Evolutionary conservation across 2,113 vertebrate genomes (phyloP).

Genomic region (Corapipo altera): DNA sequence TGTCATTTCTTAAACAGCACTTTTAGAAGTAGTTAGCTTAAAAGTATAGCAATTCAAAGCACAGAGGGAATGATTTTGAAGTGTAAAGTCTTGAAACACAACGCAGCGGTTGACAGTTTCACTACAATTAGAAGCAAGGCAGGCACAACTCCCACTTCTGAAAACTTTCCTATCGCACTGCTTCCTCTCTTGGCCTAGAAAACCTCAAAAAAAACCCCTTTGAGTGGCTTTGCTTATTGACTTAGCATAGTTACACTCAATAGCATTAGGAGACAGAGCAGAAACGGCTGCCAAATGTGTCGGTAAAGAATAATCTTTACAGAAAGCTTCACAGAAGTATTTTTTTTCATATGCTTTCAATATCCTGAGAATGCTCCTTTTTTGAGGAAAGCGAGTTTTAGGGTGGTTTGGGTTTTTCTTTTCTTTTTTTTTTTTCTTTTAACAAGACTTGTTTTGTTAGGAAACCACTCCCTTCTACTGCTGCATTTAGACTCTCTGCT

Average conservation of each 20-base stretch:
- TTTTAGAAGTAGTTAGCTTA: constrained; percentile 78
- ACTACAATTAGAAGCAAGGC: constrained; percentile 66
- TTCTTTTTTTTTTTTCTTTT: background rate
- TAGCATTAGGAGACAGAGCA: constrained; percentile 13
- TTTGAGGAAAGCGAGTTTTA: constrained; percentile 2
- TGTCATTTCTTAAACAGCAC: constrained; percentile 76
- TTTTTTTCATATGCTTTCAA: constrained; percentile 24
- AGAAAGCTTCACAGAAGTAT: background rate
- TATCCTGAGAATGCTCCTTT: constrained; percentile 35
- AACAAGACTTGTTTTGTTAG: constrained; percentile 50
- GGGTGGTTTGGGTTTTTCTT: background rate
- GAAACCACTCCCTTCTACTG: constrained; percentile 66
- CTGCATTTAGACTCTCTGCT: constrained; percentile 33
- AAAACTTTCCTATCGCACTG: constrained; percentile 49
- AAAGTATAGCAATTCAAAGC: constrained; percentile 76
- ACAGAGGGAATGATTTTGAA: constrained; percentile 73
- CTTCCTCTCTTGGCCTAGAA: constrained; percentile 49
- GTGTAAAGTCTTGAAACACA: constrained; percentile 70
- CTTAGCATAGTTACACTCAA: constrained; percentile 9
- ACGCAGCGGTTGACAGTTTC: constrained; percentile 69
- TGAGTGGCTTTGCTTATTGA: constrained; percentile 19
- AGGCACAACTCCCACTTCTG: constrained; percentile 60
- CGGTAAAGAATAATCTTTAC: constrained; percentile 28
- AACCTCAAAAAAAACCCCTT: background rate
- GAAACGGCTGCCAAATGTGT: constrained; percentile 21